Evolutionary conservation across 2,113 vertebrate genomes (phyloP).

Genomic region (Lichenostomus cassidix): DNA sequence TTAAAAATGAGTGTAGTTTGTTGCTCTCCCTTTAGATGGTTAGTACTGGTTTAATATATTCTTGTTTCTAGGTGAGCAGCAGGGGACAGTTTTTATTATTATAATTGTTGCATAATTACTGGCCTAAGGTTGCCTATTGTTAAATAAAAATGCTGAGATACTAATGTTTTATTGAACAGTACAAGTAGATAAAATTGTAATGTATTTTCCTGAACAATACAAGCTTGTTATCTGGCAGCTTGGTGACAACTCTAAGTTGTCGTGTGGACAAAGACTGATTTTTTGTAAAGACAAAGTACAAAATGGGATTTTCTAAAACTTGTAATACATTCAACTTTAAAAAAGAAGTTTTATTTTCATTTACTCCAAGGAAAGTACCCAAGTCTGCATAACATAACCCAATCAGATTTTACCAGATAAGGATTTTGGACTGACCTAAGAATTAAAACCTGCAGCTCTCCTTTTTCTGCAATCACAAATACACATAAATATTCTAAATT

Average conservation of each 20-base stretch:
- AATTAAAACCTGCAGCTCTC: not conserved
- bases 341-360: not conserved
- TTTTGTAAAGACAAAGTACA: conserved; percentile 25
- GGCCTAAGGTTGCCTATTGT: conserved; percentile 82
- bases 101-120: conserved; percentile 87
- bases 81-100: conserved; percentile 79
- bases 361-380: not conserved
- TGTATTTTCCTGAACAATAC: conserved; percentile 73
- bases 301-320: not conserved
- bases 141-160: conserved; percentile 82
- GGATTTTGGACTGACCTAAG: not conserved
- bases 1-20: conserved; percentile 81
- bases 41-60: conserved; percentile 80
- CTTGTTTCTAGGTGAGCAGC: conserved; percentile 81
- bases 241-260: conserved; percentile 60
- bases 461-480: not conserved
- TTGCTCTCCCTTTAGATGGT: conserved; percentile 74
- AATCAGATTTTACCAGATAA: not conserved
- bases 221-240: conserved; percentile 70
- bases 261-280: conserved; percentile 18
- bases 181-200: conserved; percentile 78
- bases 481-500: not conserved
- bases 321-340: not conserved
- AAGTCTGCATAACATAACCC: not conserved
- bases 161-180: conserved; percentile 82